phyloP scores from a whole-genome alignment of 2,113 vertebrate species.

The Aphyosemion australe region DNA sequence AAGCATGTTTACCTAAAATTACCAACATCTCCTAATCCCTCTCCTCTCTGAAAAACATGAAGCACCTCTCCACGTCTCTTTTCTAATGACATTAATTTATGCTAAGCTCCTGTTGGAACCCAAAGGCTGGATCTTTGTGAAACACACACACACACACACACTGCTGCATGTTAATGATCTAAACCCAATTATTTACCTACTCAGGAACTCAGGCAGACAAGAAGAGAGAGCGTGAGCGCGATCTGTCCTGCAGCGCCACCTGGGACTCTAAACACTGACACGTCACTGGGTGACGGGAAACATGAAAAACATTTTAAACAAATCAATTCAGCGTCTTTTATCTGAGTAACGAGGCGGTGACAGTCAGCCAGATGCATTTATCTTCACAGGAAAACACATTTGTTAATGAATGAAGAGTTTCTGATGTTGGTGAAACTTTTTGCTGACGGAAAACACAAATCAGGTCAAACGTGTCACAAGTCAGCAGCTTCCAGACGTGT shows the following conservation, averaged over 20 bases:
- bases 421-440: constrained; percentile 8
- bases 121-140: constrained; percentile 27
- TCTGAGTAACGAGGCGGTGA: constrained; percentile 21
- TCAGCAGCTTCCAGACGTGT: constrained; percentile 3
- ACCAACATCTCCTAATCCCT: neutral
- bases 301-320: neutral
- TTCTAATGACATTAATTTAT: constrained; percentile 59
- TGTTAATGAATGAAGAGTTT: constrained; percentile 24
- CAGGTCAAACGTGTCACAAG: neutral
- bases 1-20: neutral
- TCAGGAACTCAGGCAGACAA: constrained; percentile 46
- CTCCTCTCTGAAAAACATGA: neutral
- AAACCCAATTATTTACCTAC: constrained; percentile 47
- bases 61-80: constrained; percentile 29
- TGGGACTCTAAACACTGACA: constrained; percentile 28
- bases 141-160: neutral
- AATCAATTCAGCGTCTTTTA: neutral
- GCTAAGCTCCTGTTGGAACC: constrained; percentile 53
- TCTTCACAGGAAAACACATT: neutral
- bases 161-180: constrained; percentile 36
- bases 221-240: constrained; percentile 7
- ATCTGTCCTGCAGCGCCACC: constrained; percentile 34
- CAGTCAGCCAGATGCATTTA: constrained; percentile 21
- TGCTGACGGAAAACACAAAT: constrained; percentile 9
- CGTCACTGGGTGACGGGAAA: constrained; percentile 3